Percentiles rank a stretch among this genome's conserved stretches.
Evolutionary conservation across 1,140 invertebrate species (phyloP).

Genomic region (Venturia canescens): DNA sequence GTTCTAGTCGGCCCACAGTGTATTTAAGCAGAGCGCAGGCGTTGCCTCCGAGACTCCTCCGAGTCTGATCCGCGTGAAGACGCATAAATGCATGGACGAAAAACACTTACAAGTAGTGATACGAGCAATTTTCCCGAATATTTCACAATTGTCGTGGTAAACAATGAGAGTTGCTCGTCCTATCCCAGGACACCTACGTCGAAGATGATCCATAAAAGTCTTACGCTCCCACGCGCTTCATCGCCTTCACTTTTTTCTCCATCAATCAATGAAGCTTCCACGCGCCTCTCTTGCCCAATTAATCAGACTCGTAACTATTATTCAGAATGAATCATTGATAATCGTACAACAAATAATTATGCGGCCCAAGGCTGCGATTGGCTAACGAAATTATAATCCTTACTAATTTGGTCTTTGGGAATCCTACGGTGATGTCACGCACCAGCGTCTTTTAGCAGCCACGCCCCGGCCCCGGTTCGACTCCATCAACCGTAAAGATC

Average conservation of each 20-base stretch:
- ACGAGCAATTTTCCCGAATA: neutral
- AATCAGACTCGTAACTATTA: neutral
- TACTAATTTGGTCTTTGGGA: too few relatives aligned
- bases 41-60: neutral
- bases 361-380: too few relatives aligned
- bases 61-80: neutral
- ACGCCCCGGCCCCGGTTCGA: too few relatives aligned
- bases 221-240: neutral
- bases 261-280: neutral
- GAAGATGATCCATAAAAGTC: slow-evolving; percentile 11
- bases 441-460: too few relatives aligned
- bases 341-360: neutral
- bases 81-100: neutral
- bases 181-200: slow-evolving; percentile 8
- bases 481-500: too few relatives aligned
- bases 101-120: neutral
- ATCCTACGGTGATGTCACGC: too few relatives aligned
- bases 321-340: neutral
- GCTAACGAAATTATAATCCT: too few relatives aligned
- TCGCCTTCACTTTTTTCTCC: neutral
- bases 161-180: neutral
- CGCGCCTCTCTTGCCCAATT: neutral
- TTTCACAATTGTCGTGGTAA: neutral
- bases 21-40: neutral
- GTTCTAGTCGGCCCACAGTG: neutral